Base-by-base conservation (phyloP, 2,797 vertebrate species). In the Bradypus variegatus region DNA sequence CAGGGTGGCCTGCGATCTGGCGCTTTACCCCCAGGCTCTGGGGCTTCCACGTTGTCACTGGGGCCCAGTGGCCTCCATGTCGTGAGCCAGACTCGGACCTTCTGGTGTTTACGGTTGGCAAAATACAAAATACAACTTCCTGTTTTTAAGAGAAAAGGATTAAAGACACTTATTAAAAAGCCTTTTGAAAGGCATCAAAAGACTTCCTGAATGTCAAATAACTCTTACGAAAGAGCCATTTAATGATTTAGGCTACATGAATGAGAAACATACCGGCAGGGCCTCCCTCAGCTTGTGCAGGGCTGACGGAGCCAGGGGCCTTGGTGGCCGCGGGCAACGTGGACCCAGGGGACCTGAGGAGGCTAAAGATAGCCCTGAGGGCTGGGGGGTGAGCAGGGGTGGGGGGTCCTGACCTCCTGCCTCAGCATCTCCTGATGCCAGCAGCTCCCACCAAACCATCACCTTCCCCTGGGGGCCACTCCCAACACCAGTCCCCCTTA, bases 101-200 rank as follows among this genome's bases (percentile, higher is more conserved):
- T 93, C 91, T 95, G 95, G 89, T 94, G 94, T 95, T 95, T 89
- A 94, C 0, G n/a, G 38, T 58, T 88, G 72, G 93, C 94, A 86
- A 88, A 92, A 79, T 29, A 81, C 94, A 86, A 88, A 92, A 79
- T 25, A 81, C 38, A 58, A 76, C 92, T 96, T 96, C 96, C 96
- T 96, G 96, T 96, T 96, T 96, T 93, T 92, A 94, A 95, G 94
- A 96, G 95, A 94, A 93, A 94, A 93, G 95, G 95, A 95, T 96
- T 95, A 96, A 95, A 95, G 94, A 94, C 89, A 87, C 95, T 96
- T 96, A 96, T 96, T 96, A 96, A 94, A 93, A 91, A 88, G 95
- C 73, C 88, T 89, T 96, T 96, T 95, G 95, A 96, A 95, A 94
- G 90, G 90, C 95, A 95, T 96, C 96, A 96, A 96, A 96, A 94